Conservation (phyloP, 2,797 vertebrate species). For the Coracias cyanogaster region DNA sequence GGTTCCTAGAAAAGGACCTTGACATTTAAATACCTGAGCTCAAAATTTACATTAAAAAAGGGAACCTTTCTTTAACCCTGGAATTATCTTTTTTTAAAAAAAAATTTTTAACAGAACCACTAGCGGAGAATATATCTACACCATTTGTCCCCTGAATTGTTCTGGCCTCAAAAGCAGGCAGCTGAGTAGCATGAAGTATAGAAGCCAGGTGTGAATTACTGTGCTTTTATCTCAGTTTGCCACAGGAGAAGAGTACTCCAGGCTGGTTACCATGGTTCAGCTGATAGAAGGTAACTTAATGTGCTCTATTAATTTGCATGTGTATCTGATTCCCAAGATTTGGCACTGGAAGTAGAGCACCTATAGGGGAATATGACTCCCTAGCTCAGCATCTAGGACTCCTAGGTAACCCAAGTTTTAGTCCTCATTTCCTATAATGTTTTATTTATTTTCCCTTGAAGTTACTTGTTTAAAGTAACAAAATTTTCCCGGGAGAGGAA, state of each 20-base stretch:
- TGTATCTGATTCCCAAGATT: conserved; percentile 48
- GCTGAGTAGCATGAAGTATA: not conserved
- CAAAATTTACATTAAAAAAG: not conserved
- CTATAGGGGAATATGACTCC: not conserved
- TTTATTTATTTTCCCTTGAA: not conserved
- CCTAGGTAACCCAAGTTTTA: not conserved
- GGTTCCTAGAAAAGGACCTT: not conserved
- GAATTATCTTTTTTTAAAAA: not conserved
- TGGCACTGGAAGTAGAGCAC: not conserved
- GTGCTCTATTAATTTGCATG: conserved; percentile 20
- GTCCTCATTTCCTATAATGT: not conserved
- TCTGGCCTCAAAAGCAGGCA: not conserved
- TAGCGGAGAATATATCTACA: fast-evolving
- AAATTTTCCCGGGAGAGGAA: not conserved
- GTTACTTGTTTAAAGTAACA: not conserved
- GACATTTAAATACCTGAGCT: not conserved
- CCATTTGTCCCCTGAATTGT: fast-evolving
- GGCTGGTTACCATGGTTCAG: conserved; percentile 28
- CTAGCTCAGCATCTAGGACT: not conserved
- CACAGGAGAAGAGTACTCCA: not conserved
- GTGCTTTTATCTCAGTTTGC: not conserved
- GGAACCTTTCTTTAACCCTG: not conserved
- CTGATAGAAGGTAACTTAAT: conserved; percentile 55
- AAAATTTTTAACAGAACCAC: not conserved
- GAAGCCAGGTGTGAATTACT: conserved; percentile 30